These are phyloP conservation scores for Marmota flaviventris DNA, from an alignment of 2,113 vertebrate genomes.

Conservation along the genomic window DNA sequence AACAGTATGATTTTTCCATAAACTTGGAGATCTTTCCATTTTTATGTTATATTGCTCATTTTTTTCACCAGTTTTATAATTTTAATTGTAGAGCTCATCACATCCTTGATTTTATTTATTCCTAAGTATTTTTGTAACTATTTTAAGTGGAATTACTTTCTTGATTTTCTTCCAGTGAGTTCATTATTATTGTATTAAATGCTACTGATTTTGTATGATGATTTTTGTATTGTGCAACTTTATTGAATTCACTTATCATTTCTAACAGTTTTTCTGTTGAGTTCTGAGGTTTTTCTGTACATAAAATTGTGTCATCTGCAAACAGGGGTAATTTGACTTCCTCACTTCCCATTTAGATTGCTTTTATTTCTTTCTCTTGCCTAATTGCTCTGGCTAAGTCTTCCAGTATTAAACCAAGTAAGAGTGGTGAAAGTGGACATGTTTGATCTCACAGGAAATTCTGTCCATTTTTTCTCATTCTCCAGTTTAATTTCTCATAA, in stretches of 20 bases:
- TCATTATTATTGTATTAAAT: neutral
- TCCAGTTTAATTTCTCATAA: constrained; percentile 29
- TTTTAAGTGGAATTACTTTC: neutral
- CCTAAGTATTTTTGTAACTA: neutral
- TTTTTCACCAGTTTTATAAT: neutral
- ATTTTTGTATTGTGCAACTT: neutral
- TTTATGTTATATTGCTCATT: neutral
- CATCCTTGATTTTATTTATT: neutral
- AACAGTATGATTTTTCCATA: neutral
- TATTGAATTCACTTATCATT: neutral
- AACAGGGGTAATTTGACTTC: neutral
- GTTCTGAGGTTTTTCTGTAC: neutral
- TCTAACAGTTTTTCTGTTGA: neutral
- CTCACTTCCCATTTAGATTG: neutral
- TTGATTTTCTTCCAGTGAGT: neutral
- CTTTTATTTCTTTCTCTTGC: neutral
- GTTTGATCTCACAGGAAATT: neutral
- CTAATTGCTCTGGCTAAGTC: neutral
- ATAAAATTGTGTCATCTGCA: neutral
- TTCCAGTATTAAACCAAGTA: neutral
- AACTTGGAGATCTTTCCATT: neutral
- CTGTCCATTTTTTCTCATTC: neutral
- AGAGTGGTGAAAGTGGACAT: neutral
- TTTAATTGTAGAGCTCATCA: neutral
- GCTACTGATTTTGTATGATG: neutral